Evolutionary conservation across 2,113 vertebrate genomes (phyloP), one percentile per base, ranked within the genome.

Genomic region (Gorilla gorilla): DNA sequence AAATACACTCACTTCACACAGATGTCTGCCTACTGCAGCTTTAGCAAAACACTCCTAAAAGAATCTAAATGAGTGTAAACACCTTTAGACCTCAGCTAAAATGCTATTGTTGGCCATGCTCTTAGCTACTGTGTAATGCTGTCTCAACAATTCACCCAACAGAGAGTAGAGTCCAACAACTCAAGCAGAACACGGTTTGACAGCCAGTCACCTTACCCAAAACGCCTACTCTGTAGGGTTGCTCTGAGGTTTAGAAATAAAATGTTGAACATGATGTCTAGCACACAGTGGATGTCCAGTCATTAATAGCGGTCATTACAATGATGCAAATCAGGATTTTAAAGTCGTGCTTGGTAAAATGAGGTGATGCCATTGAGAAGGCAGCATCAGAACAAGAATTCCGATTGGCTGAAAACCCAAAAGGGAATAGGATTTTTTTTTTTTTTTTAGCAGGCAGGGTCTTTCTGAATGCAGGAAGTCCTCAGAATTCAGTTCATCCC

Each of bases 121-220:
- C 16, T 35, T 1, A 1, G 35, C 20, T 2, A 2, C 92, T 10
- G 0, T 17, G 12, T 4, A 59, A 3, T 13, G 2, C 8, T n/a
- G 16, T 4, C 30, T 79, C 43, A 20, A 55, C 6, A 22, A 35
- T 9, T 13, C n/a, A 8, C 5, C 50, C 40, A 14, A 1, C 12
- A 30, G 10, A 10, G 6, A 20, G 55, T 5, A 10, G 43, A 68
- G 2, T 4, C 50, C 75, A 45, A 7, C 25, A 30, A 3, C 13
- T 18, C 76, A 10, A 2, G 3, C 38, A 0, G 45, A 43, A 35
- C 38, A 43, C 20, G 1, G 6, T 0, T 12, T 8, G 7, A 23
- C 11, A 40, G 1, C 88, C 35, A 10, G 16, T 8, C 17, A 52
- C 40, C 12, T 61, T 17, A 43, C 12, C 5, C 3, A 16, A 4